A percentile compares a stretch with the other conserved stretches of the same genome.
These are phyloP conservation scores for Promerops cafer DNA, from an alignment of 2,113 vertebrate species.

Conservation along the genomic window DNA sequence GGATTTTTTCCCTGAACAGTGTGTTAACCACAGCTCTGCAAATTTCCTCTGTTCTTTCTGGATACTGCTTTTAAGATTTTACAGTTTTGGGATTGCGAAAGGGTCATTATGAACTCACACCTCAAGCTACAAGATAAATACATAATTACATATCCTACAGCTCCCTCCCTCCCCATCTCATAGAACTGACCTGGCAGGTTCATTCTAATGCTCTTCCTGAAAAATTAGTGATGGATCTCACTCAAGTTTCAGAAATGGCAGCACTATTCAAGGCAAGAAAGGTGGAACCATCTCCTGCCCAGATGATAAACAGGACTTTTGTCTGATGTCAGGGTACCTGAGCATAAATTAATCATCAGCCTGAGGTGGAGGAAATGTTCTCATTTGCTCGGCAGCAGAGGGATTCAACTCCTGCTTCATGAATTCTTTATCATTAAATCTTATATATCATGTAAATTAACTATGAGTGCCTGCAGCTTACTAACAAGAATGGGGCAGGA, in stretches of 20 bases:
- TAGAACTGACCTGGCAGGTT: background rate
- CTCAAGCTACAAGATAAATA: background rate
- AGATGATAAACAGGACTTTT: background rate
- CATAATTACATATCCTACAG: background rate
- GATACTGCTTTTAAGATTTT: background rate
- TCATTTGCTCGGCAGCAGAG: background rate
- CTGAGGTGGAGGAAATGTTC: background rate
- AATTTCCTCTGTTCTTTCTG: background rate
- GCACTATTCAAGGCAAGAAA: background rate
- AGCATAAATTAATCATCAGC: constrained; percentile 10
- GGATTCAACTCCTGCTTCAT: background rate
- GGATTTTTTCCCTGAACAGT: background rate
- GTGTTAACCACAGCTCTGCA: background rate
- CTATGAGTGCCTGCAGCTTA: background rate
- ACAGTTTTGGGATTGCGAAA: background rate
- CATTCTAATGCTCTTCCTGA: background rate
- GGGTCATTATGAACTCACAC: background rate
- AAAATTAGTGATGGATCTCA: background rate
- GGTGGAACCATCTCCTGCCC: background rate
- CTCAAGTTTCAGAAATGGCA: background rate
- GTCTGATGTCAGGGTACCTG: background rate
- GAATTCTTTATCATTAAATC: constrained; percentile 15
- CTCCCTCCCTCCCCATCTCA: background rate
- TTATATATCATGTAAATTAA: background rate
- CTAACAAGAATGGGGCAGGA: fast-evolving